Percentiles rank a stretch among this genome's conserved stretches.
These are phyloP conservation scores for Helicoverpa assulta DNA, from an alignment of 2,888 invertebrate genomes.

Conservation along the genomic window DNA sequence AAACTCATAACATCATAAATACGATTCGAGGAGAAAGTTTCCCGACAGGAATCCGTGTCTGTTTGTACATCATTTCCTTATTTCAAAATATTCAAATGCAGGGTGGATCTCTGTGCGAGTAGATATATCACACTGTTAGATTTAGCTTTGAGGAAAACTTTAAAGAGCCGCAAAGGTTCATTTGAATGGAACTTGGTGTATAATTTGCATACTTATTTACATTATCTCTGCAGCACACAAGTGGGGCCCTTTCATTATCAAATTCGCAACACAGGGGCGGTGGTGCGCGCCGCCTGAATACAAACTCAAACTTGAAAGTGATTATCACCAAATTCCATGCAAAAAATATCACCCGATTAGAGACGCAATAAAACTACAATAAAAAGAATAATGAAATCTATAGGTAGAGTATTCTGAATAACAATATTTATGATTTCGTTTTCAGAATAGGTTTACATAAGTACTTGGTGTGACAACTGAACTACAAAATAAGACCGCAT, in stretches of 20 bases:
- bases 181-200: constrained; percentile 87
- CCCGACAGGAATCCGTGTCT: constrained; percentile 74
- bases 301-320: constrained; percentile 84
- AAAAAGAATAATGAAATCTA: constrained; percentile 54
- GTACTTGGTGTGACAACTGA: constrained; percentile 10
- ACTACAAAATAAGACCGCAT: constrained; percentile 36
- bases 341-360: constrained; percentile 83
- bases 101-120: constrained; percentile 66
- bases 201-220: constrained; percentile 90
- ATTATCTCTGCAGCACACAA: constrained; percentile 90
- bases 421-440: neutral
- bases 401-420: constrained; percentile 26
- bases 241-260: constrained; percentile 89
- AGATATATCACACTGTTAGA: constrained; percentile 74
- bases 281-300: constrained; percentile 79
- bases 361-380: constrained; percentile 75
- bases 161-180: constrained; percentile 87
- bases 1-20: constrained; percentile 75
- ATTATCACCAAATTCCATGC: constrained; percentile 84
- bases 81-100: constrained; percentile 79
- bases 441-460: constrained; percentile 25
- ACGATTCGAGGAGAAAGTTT: constrained; percentile 77
- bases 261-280: constrained; percentile 86
- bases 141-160: constrained; percentile 84
- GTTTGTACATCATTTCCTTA: constrained; percentile 81